A percentile compares a stretch with the other conserved stretches of the same genome.
Evolutionary conservation across 2,113 vertebrate species (phyloP).

Genomic region (Macroglossus sobrinus): DNA sequence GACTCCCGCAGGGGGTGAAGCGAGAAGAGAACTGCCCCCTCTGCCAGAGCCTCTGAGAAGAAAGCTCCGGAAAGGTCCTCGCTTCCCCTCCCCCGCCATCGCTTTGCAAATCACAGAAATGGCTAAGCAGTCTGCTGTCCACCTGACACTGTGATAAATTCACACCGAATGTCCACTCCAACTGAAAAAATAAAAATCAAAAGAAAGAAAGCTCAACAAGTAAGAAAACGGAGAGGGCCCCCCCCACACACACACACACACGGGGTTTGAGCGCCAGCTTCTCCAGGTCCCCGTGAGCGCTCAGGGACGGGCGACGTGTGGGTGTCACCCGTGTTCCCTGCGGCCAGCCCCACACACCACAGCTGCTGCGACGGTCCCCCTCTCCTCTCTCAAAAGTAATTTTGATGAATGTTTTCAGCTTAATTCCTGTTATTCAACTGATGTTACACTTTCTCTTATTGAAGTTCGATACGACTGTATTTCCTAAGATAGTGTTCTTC

Average conservation of each 20-base stretch:
- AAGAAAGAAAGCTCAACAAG: too few relatives aligned
- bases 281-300: too few relatives aligned
- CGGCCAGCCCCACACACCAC: not conserved
- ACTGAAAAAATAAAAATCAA: too few relatives aligned
- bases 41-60: not conserved
- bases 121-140: too few relatives aligned
- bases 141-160: too few relatives aligned
- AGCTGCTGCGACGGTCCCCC: accelerated
- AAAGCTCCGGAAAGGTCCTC: not conserved
- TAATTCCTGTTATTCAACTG: not conserved
- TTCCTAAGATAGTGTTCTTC: not conserved
- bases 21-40: not conserved
- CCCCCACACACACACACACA: too few relatives aligned
- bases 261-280: not conserved
- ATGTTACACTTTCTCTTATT: not conserved
- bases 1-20: not conserved
- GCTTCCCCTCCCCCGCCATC: too few relatives aligned
- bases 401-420: not conserved
- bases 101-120: too few relatives aligned
- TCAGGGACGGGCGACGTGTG: not conserved
- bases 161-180: too few relatives aligned
- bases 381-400: not conserved
- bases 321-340: not conserved
- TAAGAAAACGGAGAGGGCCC: not conserved
- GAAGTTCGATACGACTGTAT: not conserved